Conservation (phyloP, 1,140 invertebrate genomes). For the Medauroidea extradentata region DNA sequence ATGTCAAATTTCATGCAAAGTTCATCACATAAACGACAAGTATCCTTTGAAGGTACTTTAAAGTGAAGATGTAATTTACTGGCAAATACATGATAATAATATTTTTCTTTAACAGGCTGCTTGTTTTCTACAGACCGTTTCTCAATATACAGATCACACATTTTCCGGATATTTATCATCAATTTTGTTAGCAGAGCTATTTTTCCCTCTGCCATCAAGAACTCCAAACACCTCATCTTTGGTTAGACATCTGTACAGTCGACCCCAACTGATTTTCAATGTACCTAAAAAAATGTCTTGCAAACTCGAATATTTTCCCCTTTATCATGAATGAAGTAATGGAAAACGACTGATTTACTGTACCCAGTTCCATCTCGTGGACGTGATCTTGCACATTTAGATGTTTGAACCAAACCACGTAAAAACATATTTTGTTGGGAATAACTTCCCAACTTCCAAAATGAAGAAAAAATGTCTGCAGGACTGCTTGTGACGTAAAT, state of each 20-base stretch:
- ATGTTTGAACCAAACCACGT: too few relatives aligned
- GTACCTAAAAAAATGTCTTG: constrained; percentile 27
- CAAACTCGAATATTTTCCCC: not conserved
- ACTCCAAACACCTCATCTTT: constrained; percentile 18
- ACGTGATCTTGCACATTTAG: too few relatives aligned
- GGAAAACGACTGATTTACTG: too few relatives aligned
- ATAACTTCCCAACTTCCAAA: too few relatives aligned
- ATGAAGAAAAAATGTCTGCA: too few relatives aligned
- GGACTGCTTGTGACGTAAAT: too few relatives aligned
- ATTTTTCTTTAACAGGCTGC: constrained; percentile 22
- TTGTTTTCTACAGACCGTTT: constrained; percentile 20
- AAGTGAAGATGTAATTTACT: constrained; percentile 27
- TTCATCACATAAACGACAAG: constrained; percentile 20
- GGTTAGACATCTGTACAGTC: constrained; percentile 22
- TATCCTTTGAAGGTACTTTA: constrained; percentile 26
- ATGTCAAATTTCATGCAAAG: not conserved
- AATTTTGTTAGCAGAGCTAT: constrained; percentile 16
- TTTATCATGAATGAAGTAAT: too few relatives aligned
- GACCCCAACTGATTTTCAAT: constrained; percentile 24
- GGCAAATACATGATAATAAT: constrained; percentile 25
- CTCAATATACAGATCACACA: constrained; percentile 22
- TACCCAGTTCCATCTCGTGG: too few relatives aligned
- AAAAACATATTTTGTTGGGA: too few relatives aligned
- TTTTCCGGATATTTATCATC: constrained; percentile 23
- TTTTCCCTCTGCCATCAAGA: constrained; percentile 23